Base-by-base conservation (phyloP, 2,888 invertebrate genomes). In the Lampropteryx suffumata region DNA sequence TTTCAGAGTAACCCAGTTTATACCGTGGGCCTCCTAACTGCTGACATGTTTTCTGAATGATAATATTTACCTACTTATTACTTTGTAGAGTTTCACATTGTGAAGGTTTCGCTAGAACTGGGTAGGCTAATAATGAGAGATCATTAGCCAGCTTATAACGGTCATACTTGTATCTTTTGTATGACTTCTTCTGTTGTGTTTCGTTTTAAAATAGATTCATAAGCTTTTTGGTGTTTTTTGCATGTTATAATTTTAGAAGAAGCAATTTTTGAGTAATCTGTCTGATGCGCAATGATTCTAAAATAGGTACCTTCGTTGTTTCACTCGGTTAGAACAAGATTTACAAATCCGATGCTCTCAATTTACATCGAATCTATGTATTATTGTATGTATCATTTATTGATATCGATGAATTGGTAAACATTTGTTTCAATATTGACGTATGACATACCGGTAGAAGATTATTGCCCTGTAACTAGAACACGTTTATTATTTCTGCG, bases 391-490 rank as follows among this genome's bases (percentile, higher is more conserved):
- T n/a, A 42, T 42, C 33, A 33, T 21, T 41, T 17, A 11, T n/a
- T n/a, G n/a, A n/a, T 43, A 35, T 28, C 28, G 28, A 28, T 14
- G 35, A 7, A 32, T 13, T 27, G 36, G 35, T 50, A 26, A 44
- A 50, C 32, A 24, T 45, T 34, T 3, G 26, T 9, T 42, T 42
- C 0, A 11, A 12, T 45, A 46, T 46, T 46, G 39, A 39, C 17
- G 41, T 37, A 29, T 21, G 8, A 26, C 27, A 35, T 36, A 35
- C 29, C 10, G 10, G 29, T 41, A 34, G 17, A 8, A 65, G 73
- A 76, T 78, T 79, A 77, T 75, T 71, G 73, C 55, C 66, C 71
- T 71, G 41, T 70, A 79, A 75, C 59, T 78, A 61, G 76, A 64
- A 61, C 75, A 68, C 69, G 62, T 63, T 65, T 71, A 74, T 71